Evolutionary conservation across 2,113 vertebrate genomes (phyloP).

Genomic region (Amphilophus citrinellus): DNA sequence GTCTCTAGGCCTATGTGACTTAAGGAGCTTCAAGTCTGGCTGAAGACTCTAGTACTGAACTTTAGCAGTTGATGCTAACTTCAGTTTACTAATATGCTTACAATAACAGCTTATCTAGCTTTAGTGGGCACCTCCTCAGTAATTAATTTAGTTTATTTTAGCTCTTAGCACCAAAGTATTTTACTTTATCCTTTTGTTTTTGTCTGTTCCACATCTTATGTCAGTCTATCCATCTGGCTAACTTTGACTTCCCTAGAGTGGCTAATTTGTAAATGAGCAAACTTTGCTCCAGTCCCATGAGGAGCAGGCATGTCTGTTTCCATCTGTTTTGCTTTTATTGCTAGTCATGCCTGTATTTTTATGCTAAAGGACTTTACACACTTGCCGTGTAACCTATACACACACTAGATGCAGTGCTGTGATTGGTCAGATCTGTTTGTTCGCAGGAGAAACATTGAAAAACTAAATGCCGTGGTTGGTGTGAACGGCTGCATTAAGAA

Average conservation of each 20-base stretch:
- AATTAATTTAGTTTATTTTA: background rate
- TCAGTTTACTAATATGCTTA: background rate
- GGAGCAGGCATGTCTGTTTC: background rate
- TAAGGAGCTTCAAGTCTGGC: too few species aligned
- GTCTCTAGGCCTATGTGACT: too few species aligned
- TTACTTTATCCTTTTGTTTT: background rate
- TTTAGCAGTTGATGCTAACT: background rate
- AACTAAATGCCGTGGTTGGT: too few species aligned
- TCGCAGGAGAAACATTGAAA: too few species aligned
- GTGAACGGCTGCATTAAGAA: too few species aligned
- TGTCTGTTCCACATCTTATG: background rate
- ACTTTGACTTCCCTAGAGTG: background rate
- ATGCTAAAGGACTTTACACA: too few species aligned
- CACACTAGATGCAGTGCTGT: too few species aligned
- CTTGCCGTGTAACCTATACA: too few species aligned
- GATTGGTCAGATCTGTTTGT: too few species aligned
- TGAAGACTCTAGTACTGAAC: too few species aligned
- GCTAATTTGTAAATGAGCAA: background rate
- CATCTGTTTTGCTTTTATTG: background rate
- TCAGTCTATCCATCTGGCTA: background rate
- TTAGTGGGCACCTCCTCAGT: background rate
- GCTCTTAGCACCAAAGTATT: background rate
- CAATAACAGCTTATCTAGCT: background rate
- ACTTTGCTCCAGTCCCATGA: background rate
- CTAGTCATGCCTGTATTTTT: background rate